Evolutionary conservation across 1,140 invertebrate species (phyloP).

Genomic region (Rhyzopertha dominica): DNA sequence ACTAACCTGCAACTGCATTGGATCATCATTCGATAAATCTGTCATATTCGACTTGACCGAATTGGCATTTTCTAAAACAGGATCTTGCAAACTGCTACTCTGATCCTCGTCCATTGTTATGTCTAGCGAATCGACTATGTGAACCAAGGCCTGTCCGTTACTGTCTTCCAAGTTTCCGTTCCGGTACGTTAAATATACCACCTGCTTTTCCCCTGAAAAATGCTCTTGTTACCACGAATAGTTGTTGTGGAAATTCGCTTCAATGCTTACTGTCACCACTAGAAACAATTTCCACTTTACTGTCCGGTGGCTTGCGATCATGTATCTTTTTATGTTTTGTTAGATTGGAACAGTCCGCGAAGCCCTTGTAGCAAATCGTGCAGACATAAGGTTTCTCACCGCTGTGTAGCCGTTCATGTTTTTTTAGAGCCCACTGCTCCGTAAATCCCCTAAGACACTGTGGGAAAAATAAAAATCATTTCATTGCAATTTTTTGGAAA

Average conservation of each 20-base stretch:
- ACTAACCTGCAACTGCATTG: too few species aligned
- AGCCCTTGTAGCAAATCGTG: constrained; percentile 67
- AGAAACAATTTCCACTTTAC: too few species aligned
- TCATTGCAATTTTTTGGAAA: not conserved
- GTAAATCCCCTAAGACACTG: constrained; percentile 61
- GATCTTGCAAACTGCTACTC: too few species aligned
- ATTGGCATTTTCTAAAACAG: not conserved
- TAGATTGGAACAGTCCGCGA: constrained; percentile 63
- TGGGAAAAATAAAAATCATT: constrained; percentile 11
- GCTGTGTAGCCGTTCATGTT: constrained; percentile 62
- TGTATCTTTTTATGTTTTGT: constrained; percentile 60
- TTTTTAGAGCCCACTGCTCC: constrained; percentile 62
- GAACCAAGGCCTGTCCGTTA: constrained; percentile 16
- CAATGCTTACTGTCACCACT: too few species aligned
- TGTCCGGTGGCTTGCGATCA: too few species aligned
- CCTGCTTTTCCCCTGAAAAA: constrained; percentile 24
- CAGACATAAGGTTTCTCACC: constrained; percentile 76
- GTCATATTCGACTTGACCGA: not conserved
- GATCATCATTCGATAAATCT: too few species aligned
- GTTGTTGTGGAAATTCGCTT: too few species aligned
- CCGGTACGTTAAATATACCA: constrained; percentile 23
- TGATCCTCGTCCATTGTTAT: not conserved
- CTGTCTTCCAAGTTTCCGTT: constrained; percentile 15
- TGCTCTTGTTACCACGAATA: too few species aligned
- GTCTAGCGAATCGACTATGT: constrained; percentile 14